These are phyloP conservation scores for Stenodera caucasica DNA, from an alignment of 2,888 invertebrate genomes.

Conservation along the genomic window DNA sequence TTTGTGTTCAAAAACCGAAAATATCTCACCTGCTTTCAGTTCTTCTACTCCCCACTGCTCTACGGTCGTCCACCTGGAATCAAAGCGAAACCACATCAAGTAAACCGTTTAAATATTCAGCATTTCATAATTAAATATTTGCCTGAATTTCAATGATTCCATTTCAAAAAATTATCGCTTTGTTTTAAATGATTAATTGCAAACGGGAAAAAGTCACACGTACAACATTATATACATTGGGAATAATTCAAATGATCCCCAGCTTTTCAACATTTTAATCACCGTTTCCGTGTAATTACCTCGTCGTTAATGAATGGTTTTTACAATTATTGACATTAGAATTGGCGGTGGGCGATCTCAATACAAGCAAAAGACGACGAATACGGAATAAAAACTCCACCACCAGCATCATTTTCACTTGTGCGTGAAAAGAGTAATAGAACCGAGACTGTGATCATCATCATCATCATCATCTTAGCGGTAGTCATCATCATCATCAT, in stretches of 20 bases:
- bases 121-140: slow-evolving; percentile 20
- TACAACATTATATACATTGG: too few relatives aligned
- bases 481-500: slow-evolving; percentile 20
- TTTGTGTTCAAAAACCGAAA: background rate
- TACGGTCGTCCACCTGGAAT: slow-evolving; percentile 52
- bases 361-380: background rate
- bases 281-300: slow-evolving; percentile 13
- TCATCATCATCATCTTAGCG: background rate
- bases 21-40: slow-evolving; percentile 48
- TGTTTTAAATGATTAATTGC: background rate
- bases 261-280: slow-evolving; percentile 1
- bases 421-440: too few relatives aligned
- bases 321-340: slow-evolving; percentile 13
- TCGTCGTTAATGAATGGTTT: slow-evolving; percentile 12
- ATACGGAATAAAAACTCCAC: background rate
- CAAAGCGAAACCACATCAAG: slow-evolving; percentile 51
- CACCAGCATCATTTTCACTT: background rate
- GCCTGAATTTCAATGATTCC: slow-evolving; percentile 1
- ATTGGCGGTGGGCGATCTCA: slow-evolving; percentile 5
- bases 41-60: slow-evolving; percentile 45
- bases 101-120: slow-evolving; percentile 13
- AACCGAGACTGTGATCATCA: background rate
- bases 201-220: background rate
- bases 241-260: background rate
- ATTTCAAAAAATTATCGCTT: background rate